Evolutionary conservation across 2,113 vertebrate genomes (phyloP).

Genomic region (Scomber japonicus): DNA sequence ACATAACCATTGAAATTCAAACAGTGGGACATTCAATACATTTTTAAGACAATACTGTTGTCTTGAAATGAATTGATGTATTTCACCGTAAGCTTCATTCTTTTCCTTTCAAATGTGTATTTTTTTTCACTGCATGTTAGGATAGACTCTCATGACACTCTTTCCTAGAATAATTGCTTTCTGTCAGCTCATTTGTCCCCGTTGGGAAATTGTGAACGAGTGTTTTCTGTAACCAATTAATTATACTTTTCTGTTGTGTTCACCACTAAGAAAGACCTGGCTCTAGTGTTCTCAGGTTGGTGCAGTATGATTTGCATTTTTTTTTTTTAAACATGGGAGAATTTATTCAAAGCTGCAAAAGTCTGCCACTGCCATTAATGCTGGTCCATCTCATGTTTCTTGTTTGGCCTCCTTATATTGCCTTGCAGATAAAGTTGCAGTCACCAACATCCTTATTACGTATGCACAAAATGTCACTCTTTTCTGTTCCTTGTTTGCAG

Average conservation of each 20-base stretch:
- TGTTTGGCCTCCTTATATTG: not conserved
- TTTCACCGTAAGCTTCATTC: not conserved
- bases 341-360: not conserved
- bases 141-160: not conserved
- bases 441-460: slow-evolving; percentile 15
- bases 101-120: slow-evolving; percentile 7
- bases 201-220: not conserved
- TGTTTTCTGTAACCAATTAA: slow-evolving; percentile 23
- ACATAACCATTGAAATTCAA: not conserved
- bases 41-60: not conserved
- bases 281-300: not conserved
- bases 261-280: not conserved
- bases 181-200: slow-evolving; percentile 10
- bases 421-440: slow-evolving; percentile 10
- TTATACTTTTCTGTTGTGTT: slow-evolving; percentile 23
- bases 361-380: not conserved
- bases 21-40: not conserved
- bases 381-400: not conserved
- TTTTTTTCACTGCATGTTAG: not conserved
- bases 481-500: slow-evolving; percentile 50
- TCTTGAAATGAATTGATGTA: not conserved
- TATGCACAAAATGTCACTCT: slow-evolving; percentile 21
- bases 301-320: slow-evolving; percentile 6
- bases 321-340: not conserved
- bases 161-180: slow-evolving; percentile 11